These are phyloP conservation scores for Pogonophryne albipinna DNA, from an alignment of 2,797 vertebrate genomes.

Conservation along the genomic window DNA sequence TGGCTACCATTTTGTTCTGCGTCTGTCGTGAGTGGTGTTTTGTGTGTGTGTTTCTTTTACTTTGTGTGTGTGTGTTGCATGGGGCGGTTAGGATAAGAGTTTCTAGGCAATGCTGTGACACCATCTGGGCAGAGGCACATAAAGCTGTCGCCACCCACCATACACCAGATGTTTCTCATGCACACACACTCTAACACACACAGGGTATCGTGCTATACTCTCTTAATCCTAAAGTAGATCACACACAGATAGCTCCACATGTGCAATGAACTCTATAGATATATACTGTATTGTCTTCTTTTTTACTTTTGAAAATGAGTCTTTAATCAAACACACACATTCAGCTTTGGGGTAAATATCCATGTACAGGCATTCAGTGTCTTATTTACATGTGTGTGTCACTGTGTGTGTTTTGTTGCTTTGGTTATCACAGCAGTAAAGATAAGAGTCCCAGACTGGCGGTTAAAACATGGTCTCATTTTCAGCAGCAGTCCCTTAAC, in stretches of 20 bases:
- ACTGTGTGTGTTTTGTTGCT: slow-evolving; percentile 53
- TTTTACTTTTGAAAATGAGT: slow-evolving; percentile 10
- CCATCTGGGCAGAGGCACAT: slow-evolving; percentile 88
- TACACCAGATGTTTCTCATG: slow-evolving; percentile 87
- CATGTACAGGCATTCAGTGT: slow-evolving; percentile 20
- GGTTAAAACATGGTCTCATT: slow-evolving; percentile 74
- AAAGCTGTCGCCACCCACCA: slow-evolving; percentile 86
- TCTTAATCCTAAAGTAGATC: slow-evolving; percentile 29
- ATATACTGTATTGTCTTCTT: slow-evolving; percentile 19
- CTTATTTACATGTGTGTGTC: slow-evolving; percentile 50
- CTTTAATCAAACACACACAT: slow-evolving; percentile 22
- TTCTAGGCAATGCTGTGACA: slow-evolving; percentile 87
- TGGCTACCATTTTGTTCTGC: slow-evolving; percentile 43
- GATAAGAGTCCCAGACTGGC: slow-evolving; percentile 74
- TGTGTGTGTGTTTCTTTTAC: slow-evolving; percentile 42
- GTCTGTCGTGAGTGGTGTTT: slow-evolving; percentile 31
- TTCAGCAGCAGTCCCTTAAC: slow-evolving; percentile 66
- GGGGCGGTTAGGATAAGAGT: slow-evolving; percentile 84
- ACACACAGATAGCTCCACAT: slow-evolving; percentile 53
- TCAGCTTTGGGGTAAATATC: neutral
- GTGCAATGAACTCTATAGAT: slow-evolving; percentile 34
- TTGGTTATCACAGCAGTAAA: slow-evolving; percentile 73
- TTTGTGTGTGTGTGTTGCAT: slow-evolving; percentile 43
- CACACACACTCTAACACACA: slow-evolving; percentile 58
- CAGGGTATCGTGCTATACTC: slow-evolving; percentile 52